These are phyloP conservation scores for Emydocephalus ijimae DNA, from an alignment of 2,113 vertebrate genomes.

Conservation along the genomic window DNA sequence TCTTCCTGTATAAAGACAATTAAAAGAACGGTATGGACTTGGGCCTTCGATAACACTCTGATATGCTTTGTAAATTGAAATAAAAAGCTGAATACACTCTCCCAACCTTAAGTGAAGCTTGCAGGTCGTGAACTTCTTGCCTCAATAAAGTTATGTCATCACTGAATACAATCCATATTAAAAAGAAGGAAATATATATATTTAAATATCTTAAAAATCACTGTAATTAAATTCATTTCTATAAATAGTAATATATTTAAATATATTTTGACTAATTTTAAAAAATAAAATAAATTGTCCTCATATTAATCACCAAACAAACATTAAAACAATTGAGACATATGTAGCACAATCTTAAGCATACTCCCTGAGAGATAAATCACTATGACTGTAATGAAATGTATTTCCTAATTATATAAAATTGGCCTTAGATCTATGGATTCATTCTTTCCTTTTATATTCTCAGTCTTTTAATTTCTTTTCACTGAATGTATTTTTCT, in stretches of 20 bases:
- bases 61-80: conserved; percentile 46
- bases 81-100: conserved; percentile 42
- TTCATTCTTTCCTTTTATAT: background rate
- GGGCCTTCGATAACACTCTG: conserved; percentile 36
- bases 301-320: background rate
- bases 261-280: background rate
- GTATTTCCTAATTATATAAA: background rate
- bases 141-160: conserved; percentile 87
- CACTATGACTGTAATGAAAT: background rate
- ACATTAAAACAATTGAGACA: background rate
- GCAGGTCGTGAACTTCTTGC: conserved; percentile 94
- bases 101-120: conserved; percentile 90
- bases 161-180: conserved; percentile 67
- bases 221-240: background rate
- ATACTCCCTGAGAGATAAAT: background rate
- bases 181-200: conserved; percentile 55
- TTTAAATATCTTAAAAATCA: conserved; percentile 11
- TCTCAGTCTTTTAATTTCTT: background rate
- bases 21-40: conserved; percentile 37
- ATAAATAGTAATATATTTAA: background rate
- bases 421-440: background rate
- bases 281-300: background rate
- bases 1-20: conserved; percentile 80
- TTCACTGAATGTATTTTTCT: background rate
- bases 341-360: background rate